Percentiles rank a stretch among this genome's conserved stretches.
These are phyloP conservation scores for Eonycteris spelaea DNA, from an alignment of 2,113 vertebrate genomes.

Conservation along the genomic window DNA sequence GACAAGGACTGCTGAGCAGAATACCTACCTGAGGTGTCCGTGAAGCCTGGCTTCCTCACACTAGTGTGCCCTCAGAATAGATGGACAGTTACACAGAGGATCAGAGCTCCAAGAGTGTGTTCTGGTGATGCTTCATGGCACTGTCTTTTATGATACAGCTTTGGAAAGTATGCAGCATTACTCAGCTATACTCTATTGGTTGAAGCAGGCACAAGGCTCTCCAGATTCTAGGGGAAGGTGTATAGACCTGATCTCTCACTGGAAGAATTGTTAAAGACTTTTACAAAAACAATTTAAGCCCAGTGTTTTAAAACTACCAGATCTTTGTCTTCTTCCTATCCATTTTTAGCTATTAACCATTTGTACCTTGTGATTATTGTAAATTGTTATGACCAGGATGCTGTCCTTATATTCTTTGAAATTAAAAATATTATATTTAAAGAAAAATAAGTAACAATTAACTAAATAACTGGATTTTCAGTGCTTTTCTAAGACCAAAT, in stretches of 20 bases:
- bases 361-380: not conserved
- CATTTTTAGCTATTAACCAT: not conserved
- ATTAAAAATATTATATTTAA: not conserved
- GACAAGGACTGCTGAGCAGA: not conserved
- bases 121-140: not conserved
- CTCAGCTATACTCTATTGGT: not conserved
- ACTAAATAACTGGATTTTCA: slow-evolving; percentile 17
- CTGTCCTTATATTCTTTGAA: not conserved
- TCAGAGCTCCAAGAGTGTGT: not conserved
- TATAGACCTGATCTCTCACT: not conserved
- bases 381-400: not conserved
- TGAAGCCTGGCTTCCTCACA: not conserved
- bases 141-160: not conserved
- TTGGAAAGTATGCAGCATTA: not conserved
- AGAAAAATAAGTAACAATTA: not conserved
- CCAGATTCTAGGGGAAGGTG: not conserved
- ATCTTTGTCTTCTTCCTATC: not conserved
- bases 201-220: not conserved
- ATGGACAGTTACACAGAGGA: not conserved
- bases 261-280: not conserved
- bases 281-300: not conserved
- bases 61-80: not conserved
- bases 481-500: not conserved
- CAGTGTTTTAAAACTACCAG: not conserved
- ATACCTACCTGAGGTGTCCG: accelerated